Base-by-base conservation (phyloP, 2,888 invertebrate genomes). In the Phalangium opilio region DNA sequence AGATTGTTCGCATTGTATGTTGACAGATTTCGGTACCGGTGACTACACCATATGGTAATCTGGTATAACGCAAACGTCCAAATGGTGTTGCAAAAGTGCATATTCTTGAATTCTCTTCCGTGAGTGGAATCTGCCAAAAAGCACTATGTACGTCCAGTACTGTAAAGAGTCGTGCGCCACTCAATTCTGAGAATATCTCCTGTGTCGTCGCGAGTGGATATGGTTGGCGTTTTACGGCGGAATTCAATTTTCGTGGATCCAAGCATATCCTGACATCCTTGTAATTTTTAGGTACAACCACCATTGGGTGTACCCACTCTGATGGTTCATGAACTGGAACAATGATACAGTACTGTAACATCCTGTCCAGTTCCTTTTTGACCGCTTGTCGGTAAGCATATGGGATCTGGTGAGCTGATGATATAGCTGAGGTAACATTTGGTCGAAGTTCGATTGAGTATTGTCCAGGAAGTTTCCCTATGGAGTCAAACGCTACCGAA, bases 81-180 rank as follows among this genome's bases (percentile, higher is more conserved):
- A 60, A 61, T 44, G 60, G 63, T 1, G 63, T 64, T 47, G 48
- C 63, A 42, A 66, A 51, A 1, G 62, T 63, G n/a, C 63, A 44
- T 10, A 59, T 51, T n/a, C 62, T 52, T 45, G 56, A 50, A 49
- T 60, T 58, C 15, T 61, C 59, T 1, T 58, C 58, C 33, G 59
- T 56, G 20, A 64, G 53, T 55, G 61, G 60, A n/a, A 64, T 39
- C 45, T 66, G 63, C 50, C 63, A 55, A 43, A 64, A 66, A 2
- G 64, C 63, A 44, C 57, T 56, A 2, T 50, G 47, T 14, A 64
- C 53, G 54, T 64, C 62, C 39, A 58, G 27, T 7, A 57, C 52
- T 39, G 55, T 51, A 48, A 58, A 62, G 40, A 52, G 49, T 44
- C 52, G 50, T 21, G 57, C 58, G 21, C 55, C 55, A 40, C 44